Evolutionary conservation across 2,797 vertebrate species (phyloP).

Genomic region (Poecilia gillii): DNA sequence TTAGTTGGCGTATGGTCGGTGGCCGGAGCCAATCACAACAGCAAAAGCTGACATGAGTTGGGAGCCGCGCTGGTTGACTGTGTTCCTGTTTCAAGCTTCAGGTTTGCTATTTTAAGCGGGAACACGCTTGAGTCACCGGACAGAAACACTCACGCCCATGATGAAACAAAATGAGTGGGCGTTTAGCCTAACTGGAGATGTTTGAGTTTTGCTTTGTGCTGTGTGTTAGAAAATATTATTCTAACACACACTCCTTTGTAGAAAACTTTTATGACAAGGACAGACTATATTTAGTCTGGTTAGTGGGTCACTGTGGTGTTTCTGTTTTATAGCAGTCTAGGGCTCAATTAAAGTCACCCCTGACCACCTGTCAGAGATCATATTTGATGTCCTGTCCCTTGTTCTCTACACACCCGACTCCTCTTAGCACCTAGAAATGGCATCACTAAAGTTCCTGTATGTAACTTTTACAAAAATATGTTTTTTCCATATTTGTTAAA

Average conservation of each 20-base stretch:
- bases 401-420: neutral
- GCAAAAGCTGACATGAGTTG: neutral
- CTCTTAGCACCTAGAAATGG: neutral
- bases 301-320: constrained; percentile 26
- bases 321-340: constrained; percentile 28
- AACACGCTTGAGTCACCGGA: neutral
- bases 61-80: neutral
- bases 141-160: neutral
- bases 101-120: neutral
- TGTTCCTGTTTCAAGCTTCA: neutral
- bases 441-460: neutral
- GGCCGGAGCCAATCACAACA: neutral
- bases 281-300: constrained; percentile 59
- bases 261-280: constrained; percentile 20
- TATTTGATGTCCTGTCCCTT: neutral
- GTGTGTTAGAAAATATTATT: neutral
- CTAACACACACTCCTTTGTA: neutral
- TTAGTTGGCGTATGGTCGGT: neutral
- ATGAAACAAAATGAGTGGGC: neutral
- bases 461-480: neutral
- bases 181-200: neutral
- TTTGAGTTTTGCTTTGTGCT: neutral
- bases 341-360: neutral
- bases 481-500: neutral
- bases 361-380: constrained; percentile 20